Evolutionary conservation across 2,113 vertebrate genomes (phyloP).

Genomic region (Nannobrachium achirus): DNA sequence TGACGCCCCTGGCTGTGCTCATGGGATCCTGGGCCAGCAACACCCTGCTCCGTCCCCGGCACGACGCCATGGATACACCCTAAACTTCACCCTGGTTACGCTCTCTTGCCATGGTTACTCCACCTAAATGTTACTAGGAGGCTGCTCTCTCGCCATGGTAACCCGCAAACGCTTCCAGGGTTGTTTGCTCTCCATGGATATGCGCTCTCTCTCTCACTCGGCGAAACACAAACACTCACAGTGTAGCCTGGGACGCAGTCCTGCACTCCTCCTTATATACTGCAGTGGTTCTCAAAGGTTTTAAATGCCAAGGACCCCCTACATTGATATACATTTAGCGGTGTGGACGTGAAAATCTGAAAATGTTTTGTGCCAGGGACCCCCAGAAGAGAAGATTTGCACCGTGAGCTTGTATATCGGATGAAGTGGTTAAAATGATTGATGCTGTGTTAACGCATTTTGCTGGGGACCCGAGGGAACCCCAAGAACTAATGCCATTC

Average conservation of each 20-base stretch:
- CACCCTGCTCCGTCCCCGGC: slow-evolving; percentile 44
- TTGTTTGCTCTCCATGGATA: slow-evolving; percentile 56
- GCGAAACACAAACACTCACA: slow-evolving; percentile 38
- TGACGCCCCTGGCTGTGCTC: no score
- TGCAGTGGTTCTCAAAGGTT: slow-evolving; percentile 7
- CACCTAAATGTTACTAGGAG: slow-evolving; percentile 64
- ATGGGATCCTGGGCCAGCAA: slow-evolving; percentile 46
- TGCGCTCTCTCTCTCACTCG: slow-evolving; percentile 22
- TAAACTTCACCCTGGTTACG: slow-evolving; percentile 63
- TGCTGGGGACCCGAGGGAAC: no score
- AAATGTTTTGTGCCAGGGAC: no score
- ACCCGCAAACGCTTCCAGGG: slow-evolving; percentile 62
- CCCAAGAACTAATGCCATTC: no score
- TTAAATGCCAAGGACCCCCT: no score
- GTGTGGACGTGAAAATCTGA: no score
- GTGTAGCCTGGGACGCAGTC: slow-evolving; percentile 12
- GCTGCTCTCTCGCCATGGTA: slow-evolving; percentile 66
- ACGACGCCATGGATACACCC: slow-evolving; percentile 45
- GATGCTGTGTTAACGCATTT: no score
- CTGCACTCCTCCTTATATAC: slow-evolving; percentile 12
- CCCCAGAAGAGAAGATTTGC: no score
- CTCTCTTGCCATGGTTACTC: slow-evolving; percentile 70
- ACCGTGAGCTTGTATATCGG: no score
- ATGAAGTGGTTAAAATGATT: no score
- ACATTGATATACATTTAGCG: no score